Conservation (phyloP, 2,888 invertebrate species). For the Hydroisotoma schaefferi region DNA sequence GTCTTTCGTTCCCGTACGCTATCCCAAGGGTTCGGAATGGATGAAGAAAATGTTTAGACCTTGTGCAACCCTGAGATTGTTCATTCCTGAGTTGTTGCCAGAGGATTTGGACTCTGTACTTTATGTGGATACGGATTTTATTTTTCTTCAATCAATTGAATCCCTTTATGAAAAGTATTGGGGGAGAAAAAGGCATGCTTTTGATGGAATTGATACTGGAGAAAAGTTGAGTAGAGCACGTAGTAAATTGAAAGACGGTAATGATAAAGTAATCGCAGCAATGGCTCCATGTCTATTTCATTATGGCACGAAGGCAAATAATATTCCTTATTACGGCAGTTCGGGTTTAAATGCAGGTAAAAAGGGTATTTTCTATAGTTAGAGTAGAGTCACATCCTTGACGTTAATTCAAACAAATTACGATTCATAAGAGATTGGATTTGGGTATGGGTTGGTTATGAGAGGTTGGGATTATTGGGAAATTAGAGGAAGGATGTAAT, state of each 20-base stretch:
- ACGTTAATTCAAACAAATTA: too few relatives aligned
- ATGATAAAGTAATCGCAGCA: slow-evolving; percentile 49
- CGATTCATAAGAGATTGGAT: too few relatives aligned
- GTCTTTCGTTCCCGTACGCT: slow-evolving; percentile 30
- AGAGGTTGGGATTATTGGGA: too few relatives aligned
- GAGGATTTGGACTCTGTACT: slow-evolving; percentile 51
- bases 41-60: slow-evolving; percentile 48
- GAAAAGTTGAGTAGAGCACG: background rate
- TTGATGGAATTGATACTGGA: slow-evolving; percentile 24
- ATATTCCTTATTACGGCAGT: slow-evolving; percentile 53
- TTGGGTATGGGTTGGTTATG: too few relatives aligned
- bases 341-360: slow-evolving; percentile 53
- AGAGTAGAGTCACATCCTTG: too few relatives aligned
- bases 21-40: slow-evolving; percentile 39
- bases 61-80: slow-evolving; percentile 48
- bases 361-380: too few relatives aligned
- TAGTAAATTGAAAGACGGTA: slow-evolving; percentile 36
- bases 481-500: too few relatives aligned
- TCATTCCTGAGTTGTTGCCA: slow-evolving; percentile 50
- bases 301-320: slow-evolving; percentile 53
- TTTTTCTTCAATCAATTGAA: slow-evolving; percentile 52
- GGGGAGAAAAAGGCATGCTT: slow-evolving; percentile 51
- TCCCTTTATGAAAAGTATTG: slow-evolving; percentile 42
- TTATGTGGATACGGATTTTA: slow-evolving; percentile 55
- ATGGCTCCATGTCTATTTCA: slow-evolving; percentile 54